These are phyloP conservation scores for Eudasyphora cyanicolor DNA, from an alignment of 2,888 invertebrate genomes.

Conservation along the genomic window DNA sequence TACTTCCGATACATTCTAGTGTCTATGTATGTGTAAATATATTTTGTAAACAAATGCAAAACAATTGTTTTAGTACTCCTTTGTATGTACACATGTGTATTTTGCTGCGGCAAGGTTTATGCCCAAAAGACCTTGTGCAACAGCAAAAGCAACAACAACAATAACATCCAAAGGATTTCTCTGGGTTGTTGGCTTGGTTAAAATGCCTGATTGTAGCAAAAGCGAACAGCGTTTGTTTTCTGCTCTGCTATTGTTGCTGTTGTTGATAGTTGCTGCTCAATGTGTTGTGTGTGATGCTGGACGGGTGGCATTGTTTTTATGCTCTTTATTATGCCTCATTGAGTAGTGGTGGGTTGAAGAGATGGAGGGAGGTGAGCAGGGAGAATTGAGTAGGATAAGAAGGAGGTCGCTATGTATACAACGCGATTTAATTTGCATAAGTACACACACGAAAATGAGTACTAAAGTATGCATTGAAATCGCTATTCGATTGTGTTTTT, in stretches of 20 bases:
- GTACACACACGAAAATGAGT: slow-evolving; percentile 37
- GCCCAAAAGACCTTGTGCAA: slow-evolving; percentile 3
- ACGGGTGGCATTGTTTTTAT: slow-evolving; percentile 12
- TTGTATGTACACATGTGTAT: neutral
- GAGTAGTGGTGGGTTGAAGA: neutral
- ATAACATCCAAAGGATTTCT: neutral
- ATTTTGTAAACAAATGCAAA: neutral
- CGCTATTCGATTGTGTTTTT: slow-evolving; percentile 30
- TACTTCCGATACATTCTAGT: too few species aligned
- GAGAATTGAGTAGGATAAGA: too few species aligned
- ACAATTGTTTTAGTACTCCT: neutral
- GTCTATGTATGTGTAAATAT: neutral
- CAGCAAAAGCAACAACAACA: neutral
- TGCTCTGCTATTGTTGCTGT: too few species aligned
- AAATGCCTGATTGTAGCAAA: neutral
- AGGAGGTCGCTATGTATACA: neutral
- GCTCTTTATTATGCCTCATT: neutral
- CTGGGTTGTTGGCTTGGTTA: neutral
- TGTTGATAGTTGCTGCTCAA: neutral
- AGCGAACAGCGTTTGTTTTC: neutral
- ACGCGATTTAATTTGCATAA: slow-evolving; percentile 58
- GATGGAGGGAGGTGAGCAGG: too few species aligned
- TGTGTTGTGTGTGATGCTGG: neutral
- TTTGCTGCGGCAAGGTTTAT: neutral
- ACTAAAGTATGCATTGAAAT: slow-evolving; percentile 53